Base-by-base conservation (phyloP, 2,888 invertebrate species). In the Amphipyra tragopoginis region DNA sequence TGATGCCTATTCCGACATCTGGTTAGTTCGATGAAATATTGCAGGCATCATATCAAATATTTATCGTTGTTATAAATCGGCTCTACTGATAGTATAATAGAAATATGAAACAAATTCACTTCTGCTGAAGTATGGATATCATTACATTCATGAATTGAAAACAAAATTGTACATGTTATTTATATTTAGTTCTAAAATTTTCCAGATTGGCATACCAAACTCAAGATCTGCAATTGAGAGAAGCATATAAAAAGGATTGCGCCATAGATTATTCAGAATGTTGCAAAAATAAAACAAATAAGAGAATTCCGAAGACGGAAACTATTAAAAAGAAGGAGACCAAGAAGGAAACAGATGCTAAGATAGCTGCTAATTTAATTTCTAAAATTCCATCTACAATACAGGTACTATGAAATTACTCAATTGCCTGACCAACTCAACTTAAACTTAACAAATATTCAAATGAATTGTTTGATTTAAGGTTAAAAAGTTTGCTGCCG, bases 401-500 rank as follows among this genome's bases (percentile, higher is more conserved):
- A 69, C 93, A 94, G 91, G 94, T 93, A 79, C 8, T 2, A 36
- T 47, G 29, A 13, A 14, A 0, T 21, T 43, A 48, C 29, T 14
- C 5, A 29, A 29, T 29, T 21, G 11, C 13, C 14, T 47, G 2
- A 44, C 29, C 26, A 39, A 26, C 10, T 15, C 14, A 8, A 42
- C 13, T n/a, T 15, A 34, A 39, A 50, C 5, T 34, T 26, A 11
- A 11, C 10, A 26, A 1, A 26, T 26, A 9, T 11, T 5, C n/a
- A 45, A 39, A 45, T 47, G 1, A 33, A 14, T 14, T 8, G 0
- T 63, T 57, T 51, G 6, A 21, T 80, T 80, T 10, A 63, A 93
- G 94, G 94, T 94, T 0, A 94, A 93, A 80, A 94, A 94, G 67
- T 94, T 94, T 88, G 94, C 94, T 48, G 88, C 93, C 5, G 89